Base-by-base conservation (phyloP, 1,140 invertebrate genomes). In the Drosophila subobscura region DNA sequence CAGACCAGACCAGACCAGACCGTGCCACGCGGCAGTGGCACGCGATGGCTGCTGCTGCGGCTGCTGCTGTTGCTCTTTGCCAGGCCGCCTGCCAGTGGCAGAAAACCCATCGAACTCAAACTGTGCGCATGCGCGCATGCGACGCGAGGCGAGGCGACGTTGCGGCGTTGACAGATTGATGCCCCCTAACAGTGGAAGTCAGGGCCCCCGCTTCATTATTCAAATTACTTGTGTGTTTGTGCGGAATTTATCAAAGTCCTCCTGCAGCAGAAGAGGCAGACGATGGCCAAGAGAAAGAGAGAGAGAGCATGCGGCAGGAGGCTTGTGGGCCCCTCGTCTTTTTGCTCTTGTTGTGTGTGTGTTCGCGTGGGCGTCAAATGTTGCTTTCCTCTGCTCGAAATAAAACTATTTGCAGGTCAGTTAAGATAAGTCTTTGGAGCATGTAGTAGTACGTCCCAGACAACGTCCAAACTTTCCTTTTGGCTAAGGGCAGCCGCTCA, bases 241-340 rank as follows among this genome's bases (percentile, higher is more conserved):
- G 81, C 81, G 81, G 81, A 85, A 85, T 85, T 85, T 85, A 85
- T 86, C 81, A 85, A 85, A 88, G 81, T 85, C 80, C 72, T 41
- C 47, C 74, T 3, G 61, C 42, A 65, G 54, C 20, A 27, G 16
- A 42, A 41, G 68, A 49, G 66, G 16, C 42, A 33, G 16, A 44
- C 16, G 16, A 20, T 20, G 16, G 16, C 16, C 16, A 20, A 20
- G 16, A 16, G 37, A 6, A 16, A 16, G 50, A 10, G 40, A 33
- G 23, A 45, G 16, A 20, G 12, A 10, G 25, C 22, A 22, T n/a
- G 33, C n/a, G 53, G 46, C 23, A 41, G 42, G 47, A 33, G 42
- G 61, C 61, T 72, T 76, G 61, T 79, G 80, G 64, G 59, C 74
- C 59, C 68, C 57, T 67, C 55, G 68, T 58, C 29, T 70, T 49